Base-by-base conservation (phyloP, 1,140 invertebrate species). In the Cecropterus lyciades region DNA sequence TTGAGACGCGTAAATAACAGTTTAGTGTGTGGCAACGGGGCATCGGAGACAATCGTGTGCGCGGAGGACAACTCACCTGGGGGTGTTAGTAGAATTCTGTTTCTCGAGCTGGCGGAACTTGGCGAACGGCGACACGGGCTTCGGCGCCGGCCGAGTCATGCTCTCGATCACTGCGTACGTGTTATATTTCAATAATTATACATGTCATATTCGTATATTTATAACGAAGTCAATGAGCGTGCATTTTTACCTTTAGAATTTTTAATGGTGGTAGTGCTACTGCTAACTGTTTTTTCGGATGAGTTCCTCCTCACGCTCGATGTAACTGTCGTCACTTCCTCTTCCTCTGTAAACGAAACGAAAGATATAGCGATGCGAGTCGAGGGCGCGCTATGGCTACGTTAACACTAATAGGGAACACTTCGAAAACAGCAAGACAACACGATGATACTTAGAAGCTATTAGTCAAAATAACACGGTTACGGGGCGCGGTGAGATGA, bases 71-170 rank as follows among this genome's bases (percentile, higher is more conserved):
- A 83, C 86, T 84, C 83, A 97, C 96, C 95, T 97, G 91, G 96
- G 95, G 72, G 94, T 93, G 73, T 94, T 94, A 82, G 94, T 92
- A 79, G 96, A 96, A 86, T 96, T 96, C 91, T 97, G 96, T 84
- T 96, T 95, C 90, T 98, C 97, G 87, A 98, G 94, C 93, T 98
- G 96, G 83, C 96, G 95, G 93, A 98, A 98, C 93, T 98, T 98
- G 82, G 96, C 95, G 93, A 98, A 97, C 65, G 97, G 96, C 76
- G 96, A 97, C 79, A 96, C 94, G 65, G 95, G 94, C 87, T 96
- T 96, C 65, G 93, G 77, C 79, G 93, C 93, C 93, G 87, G 90
- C 84, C 91, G 91, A 69, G 89, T 93, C 70, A 93, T 91, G 77
- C 92, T 93, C 77, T 94, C 95, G 75, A 93, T 94, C 80, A 95